Base-by-base conservation (phyloP, 2,113 vertebrate genomes). In the Oryzias celebensis region DNA sequence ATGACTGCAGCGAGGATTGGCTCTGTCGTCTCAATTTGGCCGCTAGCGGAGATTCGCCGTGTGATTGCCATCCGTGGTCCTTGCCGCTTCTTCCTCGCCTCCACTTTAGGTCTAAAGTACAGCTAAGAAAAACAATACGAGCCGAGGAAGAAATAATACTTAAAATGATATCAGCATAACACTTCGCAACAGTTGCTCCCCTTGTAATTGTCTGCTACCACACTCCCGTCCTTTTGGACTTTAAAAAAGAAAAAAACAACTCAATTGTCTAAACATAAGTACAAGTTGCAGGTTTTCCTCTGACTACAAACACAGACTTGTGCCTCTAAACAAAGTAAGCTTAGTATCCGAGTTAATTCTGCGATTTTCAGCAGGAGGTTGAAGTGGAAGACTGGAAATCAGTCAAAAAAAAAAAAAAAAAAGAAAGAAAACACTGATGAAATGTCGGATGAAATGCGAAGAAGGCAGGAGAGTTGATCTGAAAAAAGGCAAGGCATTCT, bases 401-500 rank as follows among this genome's bases (percentile, higher is more conserved):
- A 52, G 58, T 74, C 53, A 42, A 47, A 63, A 49, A 2, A 14
- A 31, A 59, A 68, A 42, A 47, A 63, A 49, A 2, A 12, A 26
- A 59, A 68, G 17, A 71, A 20, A 20, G 20, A 20, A 63, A 73
- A 84, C 58, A 61, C 51, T n/a, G 64, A 74, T 7, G 16, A 36
- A 62, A 51, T 16, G 17, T 50, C 45, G 31, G 55, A 91, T 84
- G 87, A 90, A 90, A 85, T 71, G 81, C 59, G 80, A 50, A 55
- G 73, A 78, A 82, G 53, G 45, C 68, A 82, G 91, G 17, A 84
- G 89, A 90, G 66, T 92, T 91, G 87, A 90, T 78, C 90, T 92
- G 65, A 73, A 85, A 50, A 48, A 71, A 94, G 93, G 91, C 94
- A 96, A 96, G 93, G 94, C 94, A 93, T 95, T 91, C 92, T 93